Evolutionary conservation across 2,888 invertebrate genomes (phyloP).

Genomic region (Auanema freiburgensis): DNA sequence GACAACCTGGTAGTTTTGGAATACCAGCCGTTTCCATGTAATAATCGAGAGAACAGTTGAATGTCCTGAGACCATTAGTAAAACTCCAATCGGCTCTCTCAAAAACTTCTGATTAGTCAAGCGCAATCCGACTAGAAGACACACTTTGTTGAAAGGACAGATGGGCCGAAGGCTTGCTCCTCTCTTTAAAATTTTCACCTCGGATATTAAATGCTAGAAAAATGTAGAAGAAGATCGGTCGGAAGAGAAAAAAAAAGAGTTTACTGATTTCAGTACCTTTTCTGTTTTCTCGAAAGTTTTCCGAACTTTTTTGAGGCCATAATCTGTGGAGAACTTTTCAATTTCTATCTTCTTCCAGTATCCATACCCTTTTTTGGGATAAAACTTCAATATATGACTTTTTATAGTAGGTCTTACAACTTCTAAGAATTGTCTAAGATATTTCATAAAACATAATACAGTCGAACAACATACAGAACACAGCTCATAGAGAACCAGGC

Average conservation of each 20-base stretch:
- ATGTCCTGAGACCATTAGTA: conserved; percentile 4
- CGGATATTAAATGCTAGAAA: conserved; percentile 15
- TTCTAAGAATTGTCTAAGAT: conserved; percentile 17
- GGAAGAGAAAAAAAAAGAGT: too few relatives aligned
- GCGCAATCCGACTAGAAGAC: not conserved
- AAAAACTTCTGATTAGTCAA: not conserved
- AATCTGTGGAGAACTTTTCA: conserved; percentile 11
- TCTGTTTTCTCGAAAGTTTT: too few relatives aligned
- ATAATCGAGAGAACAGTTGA: conserved; percentile 16
- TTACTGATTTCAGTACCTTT: too few relatives aligned
- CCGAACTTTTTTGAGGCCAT: conserved; percentile 4
- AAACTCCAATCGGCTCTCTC: conserved; percentile 10
- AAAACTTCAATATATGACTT: not conserved
- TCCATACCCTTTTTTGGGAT: conserved; percentile 16
- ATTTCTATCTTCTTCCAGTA: conserved; percentile 21
- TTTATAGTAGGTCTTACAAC: not conserved
- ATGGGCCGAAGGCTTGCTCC: conserved; percentile 15
- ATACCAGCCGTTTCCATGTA: conserved; percentile 4
- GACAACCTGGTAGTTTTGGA: not conserved
- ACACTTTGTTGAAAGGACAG: conserved; percentile 18
- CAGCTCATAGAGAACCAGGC: not conserved
- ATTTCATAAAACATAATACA: too few relatives aligned
- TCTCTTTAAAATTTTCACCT: conserved; percentile 7
- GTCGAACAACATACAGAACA: not conserved
- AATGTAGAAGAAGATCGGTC: too few relatives aligned